Base-by-base conservation (phyloP, 2,797 vertebrate genomes). In the Linurgus olivaceus region DNA sequence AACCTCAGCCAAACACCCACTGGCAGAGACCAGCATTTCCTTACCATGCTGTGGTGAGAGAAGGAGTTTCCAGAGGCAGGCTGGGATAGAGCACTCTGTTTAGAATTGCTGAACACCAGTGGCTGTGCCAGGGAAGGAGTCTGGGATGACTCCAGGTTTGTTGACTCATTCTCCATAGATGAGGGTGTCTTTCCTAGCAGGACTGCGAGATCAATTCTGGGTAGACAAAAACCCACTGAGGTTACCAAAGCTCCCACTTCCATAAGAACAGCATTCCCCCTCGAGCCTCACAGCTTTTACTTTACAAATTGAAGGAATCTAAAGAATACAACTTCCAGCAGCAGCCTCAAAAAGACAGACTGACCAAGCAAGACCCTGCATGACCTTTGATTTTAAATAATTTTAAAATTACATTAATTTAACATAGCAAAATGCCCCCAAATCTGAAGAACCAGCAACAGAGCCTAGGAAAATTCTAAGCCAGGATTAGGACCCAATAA, bases 91-190 rank as follows among this genome's bases (percentile, higher is more conserved):
- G 98, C 93, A 44, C 96, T 98, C 98, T 99, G 99, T 97, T 99
- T 99, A 72, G 99, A 99, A 96, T 99, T 99, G 98, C 99, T 99
- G 97, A 99, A 99, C 94, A 99, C 99, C 97, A 99, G 97, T 23
- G 99, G 99, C 97, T 99, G 99, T 21, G 99, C 98, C 96, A 99
- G 97, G 68, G 99, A 97, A 52, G 98, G 97, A 37, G 99, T 98
- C 98, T 99, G 99, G 89, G 98, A 86, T 26, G 98, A 96, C 93
- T 99, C 99, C 98, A 98, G 95, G 65, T 97, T 98, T 88, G 98
- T 92, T 6, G 98, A 97, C 95, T 99, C 99, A 10, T 98, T 98
- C 98, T 99, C 99, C 65, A 99, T 98, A 42, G 99, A 98, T 70
- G 99, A 99, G 5, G 99, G 98, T 8, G 99, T 99, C 97, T 99